These are phyloP conservation scores for Labeo calbasu DNA, from an alignment of 2,797 vertebrate species.

Conservation along the genomic window DNA sequence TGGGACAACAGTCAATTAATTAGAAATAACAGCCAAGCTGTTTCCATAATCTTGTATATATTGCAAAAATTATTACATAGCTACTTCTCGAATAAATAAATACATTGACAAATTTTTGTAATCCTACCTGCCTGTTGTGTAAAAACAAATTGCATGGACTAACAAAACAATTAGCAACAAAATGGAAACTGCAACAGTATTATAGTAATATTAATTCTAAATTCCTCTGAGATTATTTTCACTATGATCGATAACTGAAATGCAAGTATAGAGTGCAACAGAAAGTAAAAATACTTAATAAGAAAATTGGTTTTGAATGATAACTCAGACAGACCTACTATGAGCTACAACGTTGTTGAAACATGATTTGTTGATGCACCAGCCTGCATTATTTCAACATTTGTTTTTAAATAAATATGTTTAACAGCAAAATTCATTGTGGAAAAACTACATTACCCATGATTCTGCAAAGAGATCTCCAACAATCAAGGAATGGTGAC, in stretches of 20 bases:
- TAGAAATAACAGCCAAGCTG: background rate
- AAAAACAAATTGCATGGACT: background rate
- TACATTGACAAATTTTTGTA: background rate
- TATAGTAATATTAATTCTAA: background rate
- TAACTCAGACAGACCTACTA: background rate
- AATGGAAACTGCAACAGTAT: background rate
- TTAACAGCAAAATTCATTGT: background rate
- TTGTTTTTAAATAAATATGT: background rate
- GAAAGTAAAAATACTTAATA: background rate
- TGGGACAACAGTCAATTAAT: background rate
- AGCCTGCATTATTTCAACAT: background rate
- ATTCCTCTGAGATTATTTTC: background rate
- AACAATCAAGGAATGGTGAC: background rate
- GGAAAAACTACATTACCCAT: background rate
- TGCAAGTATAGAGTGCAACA: background rate
- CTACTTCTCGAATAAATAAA: background rate
- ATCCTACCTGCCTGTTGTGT: background rate
- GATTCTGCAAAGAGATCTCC: background rate
- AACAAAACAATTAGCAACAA: background rate
- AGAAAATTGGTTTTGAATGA: background rate
- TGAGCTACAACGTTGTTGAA: background rate
- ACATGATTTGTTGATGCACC: background rate
- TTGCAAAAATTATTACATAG: background rate
- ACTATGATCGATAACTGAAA: background rate
- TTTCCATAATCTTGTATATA: background rate